These are phyloP conservation scores for Syngnathus rostellatus DNA, from an alignment of 2,797 vertebrate species.

Conservation along the genomic window DNA sequence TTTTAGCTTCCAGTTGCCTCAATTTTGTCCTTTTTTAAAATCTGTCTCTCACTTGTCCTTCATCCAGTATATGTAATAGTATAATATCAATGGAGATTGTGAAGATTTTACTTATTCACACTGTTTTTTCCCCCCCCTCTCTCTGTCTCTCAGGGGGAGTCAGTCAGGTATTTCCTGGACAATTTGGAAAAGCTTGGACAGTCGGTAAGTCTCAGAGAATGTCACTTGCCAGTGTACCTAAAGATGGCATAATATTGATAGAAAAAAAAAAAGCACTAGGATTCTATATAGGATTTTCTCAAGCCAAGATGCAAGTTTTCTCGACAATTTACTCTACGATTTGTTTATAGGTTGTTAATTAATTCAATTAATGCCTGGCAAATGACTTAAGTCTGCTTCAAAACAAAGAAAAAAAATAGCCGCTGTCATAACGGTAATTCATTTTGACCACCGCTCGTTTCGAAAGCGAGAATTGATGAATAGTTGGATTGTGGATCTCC, in stretches of 20 bases:
- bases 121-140: background rate
- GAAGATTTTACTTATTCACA: background rate
- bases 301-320: too few relatives aligned
- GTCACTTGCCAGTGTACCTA: too few relatives aligned
- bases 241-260: too few relatives aligned
- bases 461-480: background rate
- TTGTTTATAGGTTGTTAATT: background rate
- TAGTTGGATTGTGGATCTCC: background rate
- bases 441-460: background rate
- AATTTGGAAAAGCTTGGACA: constrained; percentile 94
- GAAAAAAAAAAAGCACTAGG: too few relatives aligned
- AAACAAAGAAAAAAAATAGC: background rate
- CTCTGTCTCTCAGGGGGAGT: constrained; percentile 78
- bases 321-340: too few relatives aligned
- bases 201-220: constrained; percentile 72
- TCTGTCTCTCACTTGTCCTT: too few relatives aligned
- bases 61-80: background rate
- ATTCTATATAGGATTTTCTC: too few relatives aligned
- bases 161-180: constrained; percentile 98
- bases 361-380: too few relatives aligned
- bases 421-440: background rate
- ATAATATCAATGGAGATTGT: background rate
- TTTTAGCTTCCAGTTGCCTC: too few relatives aligned
- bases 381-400: too few relatives aligned
- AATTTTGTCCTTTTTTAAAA: too few relatives aligned